Evolutionary conservation across 2,797 vertebrate species (phyloP), one percentile per base, ranked within the genome.

Genomic region (Pristis pectinata): DNA sequence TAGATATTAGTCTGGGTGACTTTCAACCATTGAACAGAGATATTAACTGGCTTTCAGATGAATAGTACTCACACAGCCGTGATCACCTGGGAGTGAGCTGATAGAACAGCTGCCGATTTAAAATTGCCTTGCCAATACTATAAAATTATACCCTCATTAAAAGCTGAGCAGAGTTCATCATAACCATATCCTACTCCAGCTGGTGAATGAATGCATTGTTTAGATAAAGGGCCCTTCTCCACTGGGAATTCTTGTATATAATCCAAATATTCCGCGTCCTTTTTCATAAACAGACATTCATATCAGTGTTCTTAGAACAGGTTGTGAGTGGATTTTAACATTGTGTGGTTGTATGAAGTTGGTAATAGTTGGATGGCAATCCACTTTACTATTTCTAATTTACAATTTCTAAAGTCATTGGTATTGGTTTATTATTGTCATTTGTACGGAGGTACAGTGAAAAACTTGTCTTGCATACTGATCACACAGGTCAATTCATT

Each of bases 1-100:
- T 97, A 96, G 97, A 96, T 97, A 97, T 97, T 97, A 97, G 67
- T 74, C 3, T 11, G 61, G 41, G 67, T 93, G 92, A 93, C 44
- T 93, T 93, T 93, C 44, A 74, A 93, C 41, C n/a, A 44, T 93
- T 74, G 64, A 93, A 74, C 70, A 49, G 27, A 30, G 67, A 93
- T 70, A 93, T 93, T 93, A 93, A 74, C 64, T 72, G 4, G 67
- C 13, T 72, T 74, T 41, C 67, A 93, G 64, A 93, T 74, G 67
- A 72, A 93, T 72, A 49, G 92, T 74, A 74, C 70, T 72, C 56
- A 56, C 56, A 89, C n/a, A 89, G 56, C n/a, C 37, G 56, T 89
- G 59, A 89, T 89, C 64, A 93, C 70, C 67, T 72, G 92, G 61
- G 44, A 93, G 22, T 70, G 44, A 93, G 30, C 44, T 49, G 22